phyloP scores from a whole-genome alignment of 37 sponge, comb jelly and placozoan genomes.

The Halichondria panicea region DNA sequence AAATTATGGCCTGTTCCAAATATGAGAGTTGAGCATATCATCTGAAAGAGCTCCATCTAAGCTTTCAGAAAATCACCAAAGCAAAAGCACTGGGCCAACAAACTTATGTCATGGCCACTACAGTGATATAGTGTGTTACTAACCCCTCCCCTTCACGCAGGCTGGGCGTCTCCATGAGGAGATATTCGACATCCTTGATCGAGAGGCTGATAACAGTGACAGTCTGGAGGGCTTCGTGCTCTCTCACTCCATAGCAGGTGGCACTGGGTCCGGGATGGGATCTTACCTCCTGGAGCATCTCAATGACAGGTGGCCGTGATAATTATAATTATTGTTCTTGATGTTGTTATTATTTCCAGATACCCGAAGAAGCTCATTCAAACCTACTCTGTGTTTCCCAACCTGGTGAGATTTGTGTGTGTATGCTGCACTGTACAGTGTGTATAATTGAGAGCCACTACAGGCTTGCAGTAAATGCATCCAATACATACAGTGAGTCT shows the following conservation, averaged over 20 bases:
- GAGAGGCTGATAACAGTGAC: slow-evolving; percentile 98
- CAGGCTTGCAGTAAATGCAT: too few relatives aligned
- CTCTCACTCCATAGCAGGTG: slow-evolving; percentile 97
- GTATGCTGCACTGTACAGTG: too few relatives aligned
- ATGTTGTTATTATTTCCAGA: slow-evolving; percentile 27
- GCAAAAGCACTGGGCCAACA: too few relatives aligned
- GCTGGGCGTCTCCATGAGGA: slow-evolving; percentile 88
- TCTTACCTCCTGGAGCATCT: slow-evolving; percentile 91
- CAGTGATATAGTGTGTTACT: background rate
- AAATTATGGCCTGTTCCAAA: too few relatives aligned
- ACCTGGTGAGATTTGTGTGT: slow-evolving; percentile 43
- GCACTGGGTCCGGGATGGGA: slow-evolving; percentile 98
- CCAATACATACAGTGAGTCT: too few relatives aligned
- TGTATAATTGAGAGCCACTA: too few relatives aligned
- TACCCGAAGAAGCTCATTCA: slow-evolving; percentile 97
- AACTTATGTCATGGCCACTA: too few relatives aligned
- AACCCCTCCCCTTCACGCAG: slow-evolving; percentile 24
- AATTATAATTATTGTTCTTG: background rate
- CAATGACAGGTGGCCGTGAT: slow-evolving; percentile 86
- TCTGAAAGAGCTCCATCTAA: too few relatives aligned
- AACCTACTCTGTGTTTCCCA: slow-evolving; percentile 98
- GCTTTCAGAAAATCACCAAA: too few relatives aligned
- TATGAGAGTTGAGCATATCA: too few relatives aligned
- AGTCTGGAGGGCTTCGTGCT: slow-evolving; percentile 98
- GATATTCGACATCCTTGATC: slow-evolving; percentile 95